A percentile compares a stretch with the other conserved stretches of the same genome.
Conservation (phyloP, 2,113 vertebrate genomes). For the Hassar affinis region DNA sequence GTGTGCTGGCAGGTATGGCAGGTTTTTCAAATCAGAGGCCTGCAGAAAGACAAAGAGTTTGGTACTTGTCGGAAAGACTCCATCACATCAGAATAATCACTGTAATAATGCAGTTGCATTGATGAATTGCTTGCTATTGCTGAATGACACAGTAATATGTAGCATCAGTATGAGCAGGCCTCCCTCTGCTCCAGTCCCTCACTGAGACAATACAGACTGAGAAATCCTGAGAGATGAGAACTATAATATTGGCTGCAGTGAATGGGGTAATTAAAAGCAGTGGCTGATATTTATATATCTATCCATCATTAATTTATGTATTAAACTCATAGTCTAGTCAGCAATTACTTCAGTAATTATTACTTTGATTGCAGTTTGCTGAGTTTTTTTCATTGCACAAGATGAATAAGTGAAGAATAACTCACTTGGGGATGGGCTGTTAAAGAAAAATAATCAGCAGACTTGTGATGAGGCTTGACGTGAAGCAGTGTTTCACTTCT, state of each 20-base stretch:
- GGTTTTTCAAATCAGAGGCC: constrained; percentile 33
- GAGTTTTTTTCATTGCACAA: constrained; percentile 56
- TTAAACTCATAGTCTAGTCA: constrained; percentile 20
- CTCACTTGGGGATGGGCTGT: no score
- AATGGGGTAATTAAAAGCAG: constrained; percentile 11
- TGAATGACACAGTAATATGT: constrained; percentile 28
- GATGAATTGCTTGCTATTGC: constrained; percentile 42
- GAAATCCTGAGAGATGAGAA: not conserved
- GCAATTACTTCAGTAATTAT: constrained; percentile 59
- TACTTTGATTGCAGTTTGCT: constrained; percentile 53
- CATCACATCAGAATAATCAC: constrained; percentile 64
- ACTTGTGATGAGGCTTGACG: not conserved
- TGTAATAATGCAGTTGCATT: constrained; percentile 62
- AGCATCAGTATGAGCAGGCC: constrained; percentile 2
- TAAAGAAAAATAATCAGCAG: no score
- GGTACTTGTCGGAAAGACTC: constrained; percentile 63
- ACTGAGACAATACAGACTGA: constrained; percentile 1
- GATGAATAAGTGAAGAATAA: constrained; percentile 2
- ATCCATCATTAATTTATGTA: constrained; percentile 23
- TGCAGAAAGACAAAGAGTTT: constrained; percentile 60
- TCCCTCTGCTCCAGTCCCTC: not conserved
- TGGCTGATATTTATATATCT: constrained; percentile 19
- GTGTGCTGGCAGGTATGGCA: no score
- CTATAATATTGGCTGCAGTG: constrained; percentile 2
- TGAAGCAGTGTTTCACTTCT: not conserved